Evolutionary conservation across 2,797 vertebrate genomes (phyloP), one percentile per base, ranked within the genome.

Genomic region (Lacerta agilis): DNA sequence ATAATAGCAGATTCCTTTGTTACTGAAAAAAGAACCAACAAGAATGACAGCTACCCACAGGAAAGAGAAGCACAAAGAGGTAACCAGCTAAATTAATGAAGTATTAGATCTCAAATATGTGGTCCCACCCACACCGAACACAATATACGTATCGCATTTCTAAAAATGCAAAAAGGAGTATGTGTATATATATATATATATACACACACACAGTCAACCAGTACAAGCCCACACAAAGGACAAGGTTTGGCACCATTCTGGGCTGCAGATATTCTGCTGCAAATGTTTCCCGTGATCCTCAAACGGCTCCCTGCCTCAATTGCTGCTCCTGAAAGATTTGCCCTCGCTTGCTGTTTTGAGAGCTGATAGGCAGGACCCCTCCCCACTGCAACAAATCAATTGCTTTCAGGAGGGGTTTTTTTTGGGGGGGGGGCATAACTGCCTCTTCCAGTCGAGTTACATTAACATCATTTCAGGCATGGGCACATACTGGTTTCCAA

Each of bases 1-100:
- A 87, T 81, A 80, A 73, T 33, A 73, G 25, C 13, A 82, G 69
- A 36, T 87, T 82, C 29, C 79, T 75, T 82, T 7, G 23, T 76
- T 82, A 64, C 55, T 73, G 79, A 5, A 25, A 66, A 23, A 13
- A 13, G 17, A 61, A 66, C 1, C 69, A 20, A 7, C 45, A 36
- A 2, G 25, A 73, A 2, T 5, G 29, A 43, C 81, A 80, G 36
- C 55, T 27, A 72, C 29, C 36, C 58, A 36, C 38, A 20, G 67
- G 79, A 73, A 64, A 10, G 20, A 38, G 38, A 80, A 72, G 45
- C n/a, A 80, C 27, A 36, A 78, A 78, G 75, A 66, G 33, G 41
- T 5, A 67, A 72, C 33, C 7, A 18, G n/a, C 66, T 79, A 86
- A 79, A 86, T 71, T 58, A 79, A 58, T 38, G 69, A 80, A 38